phyloP scores from a whole-genome alignment of 1,140 invertebrate genomes.

The Drosophila ambigua region DNA sequence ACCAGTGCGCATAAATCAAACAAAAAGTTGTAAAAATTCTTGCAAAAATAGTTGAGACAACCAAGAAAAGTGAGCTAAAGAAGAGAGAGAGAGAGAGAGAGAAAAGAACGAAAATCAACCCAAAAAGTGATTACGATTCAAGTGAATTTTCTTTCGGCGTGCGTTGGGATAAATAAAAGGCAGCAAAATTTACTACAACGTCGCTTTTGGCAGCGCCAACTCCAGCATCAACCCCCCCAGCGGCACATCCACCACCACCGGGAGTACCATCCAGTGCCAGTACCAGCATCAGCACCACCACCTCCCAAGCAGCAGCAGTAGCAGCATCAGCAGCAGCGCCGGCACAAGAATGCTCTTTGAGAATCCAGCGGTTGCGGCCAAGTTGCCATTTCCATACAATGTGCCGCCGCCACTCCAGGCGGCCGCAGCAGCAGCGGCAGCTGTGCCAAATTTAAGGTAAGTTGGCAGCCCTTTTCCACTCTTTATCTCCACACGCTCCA shows the following conservation, averaged over 20 bases:
- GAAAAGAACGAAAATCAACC: constrained; percentile 12
- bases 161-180: constrained; percentile 56
- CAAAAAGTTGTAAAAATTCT: constrained; percentile 12
- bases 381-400: constrained; percentile 83
- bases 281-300: constrained; percentile 45
- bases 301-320: constrained; percentile 44
- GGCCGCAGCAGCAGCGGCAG: constrained; percentile 81
- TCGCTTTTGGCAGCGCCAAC: constrained; percentile 49
- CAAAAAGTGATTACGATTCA: constrained; percentile 18
- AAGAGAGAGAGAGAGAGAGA: constrained; percentile 10
- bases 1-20: constrained; percentile 31
- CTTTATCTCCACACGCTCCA: too few species aligned
- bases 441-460: constrained; percentile 84
- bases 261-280: constrained; percentile 21
- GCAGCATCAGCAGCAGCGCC: constrained; percentile 32
- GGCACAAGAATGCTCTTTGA: constrained; percentile 81
- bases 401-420: constrained; percentile 83
- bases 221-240: constrained; percentile 47
- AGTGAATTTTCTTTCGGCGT: constrained; percentile 43
- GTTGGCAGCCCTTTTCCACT: constrained; percentile 12
- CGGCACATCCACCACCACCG: background rate
- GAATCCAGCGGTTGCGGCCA: constrained; percentile 83
- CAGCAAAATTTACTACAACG: constrained; percentile 73
- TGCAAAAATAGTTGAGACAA: constrained; percentile 5
- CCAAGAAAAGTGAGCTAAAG: constrained; percentile 20